A percentile compares a stretch with the other conserved stretches of the same genome.
Conservation (phyloP, 2,797 vertebrate genomes). For the Balearica regulorum region DNA sequence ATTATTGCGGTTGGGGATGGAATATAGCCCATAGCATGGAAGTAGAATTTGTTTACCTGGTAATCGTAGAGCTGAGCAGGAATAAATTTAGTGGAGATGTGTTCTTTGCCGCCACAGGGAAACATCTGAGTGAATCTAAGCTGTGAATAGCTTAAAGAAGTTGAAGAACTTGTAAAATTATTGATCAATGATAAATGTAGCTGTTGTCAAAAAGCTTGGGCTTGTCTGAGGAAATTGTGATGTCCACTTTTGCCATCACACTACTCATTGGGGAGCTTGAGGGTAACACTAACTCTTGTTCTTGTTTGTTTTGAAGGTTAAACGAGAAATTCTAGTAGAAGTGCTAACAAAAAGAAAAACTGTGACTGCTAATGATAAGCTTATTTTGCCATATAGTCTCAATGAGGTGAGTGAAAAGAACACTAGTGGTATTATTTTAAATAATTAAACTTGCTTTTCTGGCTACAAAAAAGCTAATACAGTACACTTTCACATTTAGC, state of each 20-base stretch:
- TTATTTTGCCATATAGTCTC: slow-evolving; percentile 85
- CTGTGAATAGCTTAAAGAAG: not conserved
- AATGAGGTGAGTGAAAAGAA: slow-evolving; percentile 76
- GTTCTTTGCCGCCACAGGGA: not conserved
- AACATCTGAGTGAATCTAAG: not conserved
- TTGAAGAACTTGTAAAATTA: not conserved
- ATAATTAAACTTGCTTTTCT: not conserved
- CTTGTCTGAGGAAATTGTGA: not conserved
- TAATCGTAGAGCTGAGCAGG: not conserved
- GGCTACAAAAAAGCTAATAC: not conserved
- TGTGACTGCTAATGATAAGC: slow-evolving; percentile 77
- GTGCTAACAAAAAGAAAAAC: slow-evolving; percentile 90
- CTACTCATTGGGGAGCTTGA: not conserved
- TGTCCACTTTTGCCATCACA: not conserved
- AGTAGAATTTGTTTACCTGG: not conserved
- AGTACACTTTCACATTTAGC: not conserved
- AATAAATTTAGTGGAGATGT: not conserved
- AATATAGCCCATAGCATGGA: not conserved
- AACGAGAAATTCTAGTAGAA: slow-evolving; percentile 84
- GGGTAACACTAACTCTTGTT: not conserved
- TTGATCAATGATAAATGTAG: not conserved
- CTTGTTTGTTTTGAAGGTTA: slow-evolving; percentile 77
- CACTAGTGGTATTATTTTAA: not conserved
- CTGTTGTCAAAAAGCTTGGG: not conserved
- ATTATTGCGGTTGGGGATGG: not conserved